Evolutionary conservation across 2,113 vertebrate species (phyloP), one percentile per base, ranked within the genome.

Genomic region (Perccottus glenii): DNA sequence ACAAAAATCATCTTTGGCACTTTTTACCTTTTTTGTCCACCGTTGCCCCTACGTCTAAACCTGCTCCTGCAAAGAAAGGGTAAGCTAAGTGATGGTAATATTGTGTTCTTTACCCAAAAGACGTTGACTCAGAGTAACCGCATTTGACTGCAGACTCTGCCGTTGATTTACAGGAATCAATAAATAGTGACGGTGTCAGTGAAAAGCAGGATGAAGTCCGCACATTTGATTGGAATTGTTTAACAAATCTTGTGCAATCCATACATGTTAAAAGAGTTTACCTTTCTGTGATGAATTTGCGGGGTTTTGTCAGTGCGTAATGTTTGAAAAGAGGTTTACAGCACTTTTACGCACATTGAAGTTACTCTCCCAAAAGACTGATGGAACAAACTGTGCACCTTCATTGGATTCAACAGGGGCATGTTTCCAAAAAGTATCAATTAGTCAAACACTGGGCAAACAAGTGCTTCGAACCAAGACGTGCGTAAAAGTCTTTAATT

Each of bases 101-200:
- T 43, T 19, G 4, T 57, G 7, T 44, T 64, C 14, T 42, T 43
- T 38, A 35, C 56, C 16, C 49, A 14, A 58, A 47, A 55, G 40
- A 44, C 63, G 38, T 62, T 50, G 42, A 27, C 32, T 42, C 38
- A 53, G 15, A 70, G n/a, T 47, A 64, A 67, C 5, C 65, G 67
- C 32, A 55, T 70, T 56, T 70, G 58, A 50, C 46, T 11, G n/a
- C 3, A 52, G 42, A 81, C 75, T 77, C 61, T 77, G 42, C 40
- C 70, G 69, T 53, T 76, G 79, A 87, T 89, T 87, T 78, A 81
- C 57, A 61, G 56, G 8, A 10, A 81, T 88, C 78, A 78, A 86
- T 88, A 76, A 71, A 64, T 46, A 27, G 27, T 1, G 62, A 5
- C 50, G n/a, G 63, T 55, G 78, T 81, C 78, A 78, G 77, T 55